Base-by-base conservation (phyloP, 2,888 invertebrate species). In the Drosophila phalerata region DNA sequence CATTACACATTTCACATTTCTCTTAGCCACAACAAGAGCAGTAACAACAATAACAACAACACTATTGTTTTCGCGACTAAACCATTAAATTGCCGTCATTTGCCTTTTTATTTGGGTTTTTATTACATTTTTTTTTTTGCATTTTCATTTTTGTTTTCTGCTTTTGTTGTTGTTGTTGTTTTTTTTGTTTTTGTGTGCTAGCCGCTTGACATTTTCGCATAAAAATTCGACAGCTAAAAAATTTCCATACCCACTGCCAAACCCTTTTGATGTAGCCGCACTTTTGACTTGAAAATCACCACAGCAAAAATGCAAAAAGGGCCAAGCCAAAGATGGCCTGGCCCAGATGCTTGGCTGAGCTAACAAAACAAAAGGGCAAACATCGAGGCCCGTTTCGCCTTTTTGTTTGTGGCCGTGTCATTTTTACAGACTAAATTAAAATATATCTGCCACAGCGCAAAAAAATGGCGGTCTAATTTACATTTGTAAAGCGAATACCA, bases 391-490 rank as follows among this genome's bases (percentile, higher is more conserved):
- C 55, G 66, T 45, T 63, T 51, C 52, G 62, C 69, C 72, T 79
- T 85, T 69, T 85, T 85, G 79, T 85, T 83, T 88, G 86, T 72
- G 89, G 89, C 88, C 80, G 88, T 89, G 88, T 89, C 88, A 88
- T 90, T 90, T 88, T 89, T 77, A 81, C 89, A 79, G 89, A 85
- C 88, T 84, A 90, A 90, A 88, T 90, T 90, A 88, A 88, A 88
- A 90, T 88, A 85, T 85, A 77, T 87, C 77, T 87, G 80, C 68
- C 69, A 66, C 62, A 62, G 75, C 75, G 67, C 72, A 74, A 81
- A 77, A 83, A 83, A 80, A 78, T 76, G 75, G 79, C 74, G 79
- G 86, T 88, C 89, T 90, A 88, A 89, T 90, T 90, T 90, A 89
- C 88, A 90, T 90, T 89, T 85, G 86, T 82, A 79, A 81, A 83